Conservation (phyloP, 2,888 invertebrate genomes). For the Azorinus chamasolen region DNA sequence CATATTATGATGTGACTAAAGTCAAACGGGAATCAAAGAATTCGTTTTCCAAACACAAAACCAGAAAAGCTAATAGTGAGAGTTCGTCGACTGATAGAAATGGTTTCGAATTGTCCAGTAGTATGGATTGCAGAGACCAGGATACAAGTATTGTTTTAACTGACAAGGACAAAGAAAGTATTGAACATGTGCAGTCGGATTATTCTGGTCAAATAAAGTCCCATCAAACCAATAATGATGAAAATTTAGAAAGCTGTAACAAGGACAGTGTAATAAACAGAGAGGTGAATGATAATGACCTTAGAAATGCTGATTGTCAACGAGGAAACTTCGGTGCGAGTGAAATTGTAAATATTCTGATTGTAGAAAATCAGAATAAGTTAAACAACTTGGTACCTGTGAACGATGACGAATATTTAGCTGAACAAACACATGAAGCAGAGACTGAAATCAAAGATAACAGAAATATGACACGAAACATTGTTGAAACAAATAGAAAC, state of each 20-base stretch:
- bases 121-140: conserved; percentile 22
- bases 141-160: conserved; percentile 50
- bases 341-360: background rate
- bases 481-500: no score
- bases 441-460: background rate
- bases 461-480: no score
- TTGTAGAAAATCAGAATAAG: background rate
- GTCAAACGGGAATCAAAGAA: conserved; percentile 1
- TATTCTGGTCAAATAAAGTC: no score
- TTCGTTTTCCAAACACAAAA: background rate
- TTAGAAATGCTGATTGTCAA: no score
- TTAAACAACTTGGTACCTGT: background rate
- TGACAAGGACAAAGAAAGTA: conserved; percentile 5
- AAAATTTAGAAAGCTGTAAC: no score
- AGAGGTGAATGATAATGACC: no score
- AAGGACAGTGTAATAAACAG: no score
- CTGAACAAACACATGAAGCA: no score
- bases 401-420: background rate
- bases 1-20: background rate
- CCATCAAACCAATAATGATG: no score
- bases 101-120: conserved; percentile 32
- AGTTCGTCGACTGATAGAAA: conserved; percentile 21
- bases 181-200: no score
- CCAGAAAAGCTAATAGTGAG: conserved; percentile 11
- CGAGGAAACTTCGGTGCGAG: no score